phyloP scores from a whole-genome alignment of 1,140 invertebrate genomes.

The Drosophila orosa region DNA sequence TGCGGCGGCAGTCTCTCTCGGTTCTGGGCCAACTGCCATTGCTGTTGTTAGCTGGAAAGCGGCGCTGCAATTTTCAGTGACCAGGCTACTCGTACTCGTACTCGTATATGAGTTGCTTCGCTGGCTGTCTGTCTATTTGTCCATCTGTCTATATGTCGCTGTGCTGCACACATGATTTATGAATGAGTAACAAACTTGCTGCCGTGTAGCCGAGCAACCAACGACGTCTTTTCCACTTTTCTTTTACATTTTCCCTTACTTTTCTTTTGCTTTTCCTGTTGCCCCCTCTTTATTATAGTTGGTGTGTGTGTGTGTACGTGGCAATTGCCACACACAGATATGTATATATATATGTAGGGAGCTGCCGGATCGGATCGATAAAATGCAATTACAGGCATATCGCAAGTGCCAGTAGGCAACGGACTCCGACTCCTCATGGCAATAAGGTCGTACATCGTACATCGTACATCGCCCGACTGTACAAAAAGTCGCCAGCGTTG shows the following conservation, averaged over 20 bases:
- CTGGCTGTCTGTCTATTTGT: constrained; percentile 42
- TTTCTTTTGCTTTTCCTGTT: constrained; percentile 30
- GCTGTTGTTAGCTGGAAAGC: constrained; percentile 57
- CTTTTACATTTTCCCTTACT: constrained; percentile 34
- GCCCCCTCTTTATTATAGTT: constrained; percentile 74
- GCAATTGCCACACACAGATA: constrained; percentile 66
- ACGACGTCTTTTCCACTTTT: constrained; percentile 72
- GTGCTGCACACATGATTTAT: constrained; percentile 80
- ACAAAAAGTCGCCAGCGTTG: constrained; percentile 67
- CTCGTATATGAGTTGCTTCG: constrained; percentile 21
- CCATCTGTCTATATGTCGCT: constrained; percentile 49
- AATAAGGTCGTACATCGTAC: constrained; percentile 79
- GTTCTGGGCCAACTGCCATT: constrained; percentile 65
- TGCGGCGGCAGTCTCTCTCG: neutral
- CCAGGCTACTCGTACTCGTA: constrained; percentile 51
- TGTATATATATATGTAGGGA: constrained; percentile 9
- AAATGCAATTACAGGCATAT: constrained; percentile 83
- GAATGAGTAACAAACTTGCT: constrained; percentile 83
- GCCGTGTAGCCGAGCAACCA: constrained; percentile 76
- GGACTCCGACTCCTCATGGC: constrained; percentile 63
- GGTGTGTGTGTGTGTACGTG: constrained; percentile 50
- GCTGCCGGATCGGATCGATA: constrained; percentile 74
- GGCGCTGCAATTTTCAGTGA: constrained; percentile 76
- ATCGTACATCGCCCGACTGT: constrained; percentile 73
- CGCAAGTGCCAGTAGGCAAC: constrained; percentile 79